Evolutionary conservation across 2,113 vertebrate genomes (phyloP).

Genomic region (Microcebus ravelobensis): DNA sequence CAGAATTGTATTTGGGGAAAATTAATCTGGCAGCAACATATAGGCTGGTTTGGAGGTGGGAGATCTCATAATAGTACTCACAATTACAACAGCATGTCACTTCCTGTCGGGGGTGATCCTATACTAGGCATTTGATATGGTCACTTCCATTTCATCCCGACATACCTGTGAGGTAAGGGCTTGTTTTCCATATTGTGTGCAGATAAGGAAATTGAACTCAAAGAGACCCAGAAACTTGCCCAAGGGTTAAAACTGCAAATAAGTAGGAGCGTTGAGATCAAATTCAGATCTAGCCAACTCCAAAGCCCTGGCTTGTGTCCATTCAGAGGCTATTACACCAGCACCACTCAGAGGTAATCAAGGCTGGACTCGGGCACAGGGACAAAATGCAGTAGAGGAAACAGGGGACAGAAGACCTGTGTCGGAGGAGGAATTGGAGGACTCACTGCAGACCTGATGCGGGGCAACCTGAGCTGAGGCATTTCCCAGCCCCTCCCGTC

Average conservation of each 20-base stretch:
- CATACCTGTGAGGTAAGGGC: neutral
- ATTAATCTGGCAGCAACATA: conserved; percentile 35
- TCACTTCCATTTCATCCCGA: neutral
- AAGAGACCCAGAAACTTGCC: conserved; percentile 43
- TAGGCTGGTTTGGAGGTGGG: neutral
- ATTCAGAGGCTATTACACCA: neutral
- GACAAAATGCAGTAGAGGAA: neutral
- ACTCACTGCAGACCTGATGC: neutral
- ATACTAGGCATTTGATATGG: neutral
- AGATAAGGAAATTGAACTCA: conserved; percentile 53
- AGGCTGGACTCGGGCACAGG: neutral
- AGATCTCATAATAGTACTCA: conserved; percentile 14
- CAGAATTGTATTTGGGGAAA: conserved; percentile 50
- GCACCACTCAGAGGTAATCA: neutral
- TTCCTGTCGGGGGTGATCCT: neutral
- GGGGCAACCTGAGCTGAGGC: neutral
- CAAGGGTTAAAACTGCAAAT: conserved; percentile 28
- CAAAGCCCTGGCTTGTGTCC: neutral
- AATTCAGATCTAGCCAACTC: conserved; percentile 40
- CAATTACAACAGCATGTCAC: neutral
- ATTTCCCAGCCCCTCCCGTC: neutral
- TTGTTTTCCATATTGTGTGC: neutral
- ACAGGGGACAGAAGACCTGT: neutral
- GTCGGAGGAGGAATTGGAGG: neutral
- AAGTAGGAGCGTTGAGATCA: conserved; percentile 39